Percentiles rank a stretch among this genome's conserved stretches.
phyloP scores from a whole-genome alignment of 30 jellyfish, hydroid and myxozoan genomes.

The Chrysaora quinquecirrha region DNA sequence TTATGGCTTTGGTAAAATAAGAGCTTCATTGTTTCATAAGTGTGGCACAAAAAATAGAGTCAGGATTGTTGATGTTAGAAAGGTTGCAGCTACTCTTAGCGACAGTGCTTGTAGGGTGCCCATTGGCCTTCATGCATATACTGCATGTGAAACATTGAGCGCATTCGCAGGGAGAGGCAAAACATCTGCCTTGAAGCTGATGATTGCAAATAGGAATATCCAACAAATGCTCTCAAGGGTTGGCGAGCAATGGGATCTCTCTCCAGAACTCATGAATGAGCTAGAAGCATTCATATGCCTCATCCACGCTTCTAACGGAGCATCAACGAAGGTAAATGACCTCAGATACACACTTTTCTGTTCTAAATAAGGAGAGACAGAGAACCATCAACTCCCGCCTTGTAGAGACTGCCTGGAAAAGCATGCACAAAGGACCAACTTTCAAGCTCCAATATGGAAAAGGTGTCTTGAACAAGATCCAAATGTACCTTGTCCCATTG shows the following conservation, averaged over 20 bases:
- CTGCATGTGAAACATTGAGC: slow-evolving; percentile 52
- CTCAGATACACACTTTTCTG: slow-evolving; percentile 43
- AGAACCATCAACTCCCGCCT: slow-evolving; percentile 20
- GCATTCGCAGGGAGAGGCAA: slow-evolving; percentile 46
- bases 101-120: slow-evolving; percentile 17
- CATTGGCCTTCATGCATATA: slow-evolving; percentile 39
- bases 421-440: slow-evolving; percentile 18
- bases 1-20: slow-evolving; percentile 13
- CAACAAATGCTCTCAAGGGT: slow-evolving; percentile 11
- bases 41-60: slow-evolving; percentile 47
- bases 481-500: slow-evolving; percentile 14
- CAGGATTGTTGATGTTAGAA: slow-evolving; percentile 34
- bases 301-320: slow-evolving; percentile 14
- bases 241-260: slow-evolving; percentile 15
- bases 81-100: slow-evolving; percentile 26
- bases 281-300: slow-evolving; percentile 18
- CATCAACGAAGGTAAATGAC: slow-evolving; percentile 22
- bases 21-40: slow-evolving; percentile 10
- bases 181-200: slow-evolving; percentile 17
- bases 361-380: slow-evolving; percentile 39
- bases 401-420: slow-evolving; percentile 20
- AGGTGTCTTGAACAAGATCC: slow-evolving; percentile 35
- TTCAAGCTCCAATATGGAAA: slow-evolving; percentile 15
- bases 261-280: slow-evolving; percentile 26
- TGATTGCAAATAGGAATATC: not conserved